Percentiles rank a stretch among this genome's conserved stretches.
Evolutionary conservation across 23 tunicate species (phyloP).

Genomic region (Styela clava): DNA sequence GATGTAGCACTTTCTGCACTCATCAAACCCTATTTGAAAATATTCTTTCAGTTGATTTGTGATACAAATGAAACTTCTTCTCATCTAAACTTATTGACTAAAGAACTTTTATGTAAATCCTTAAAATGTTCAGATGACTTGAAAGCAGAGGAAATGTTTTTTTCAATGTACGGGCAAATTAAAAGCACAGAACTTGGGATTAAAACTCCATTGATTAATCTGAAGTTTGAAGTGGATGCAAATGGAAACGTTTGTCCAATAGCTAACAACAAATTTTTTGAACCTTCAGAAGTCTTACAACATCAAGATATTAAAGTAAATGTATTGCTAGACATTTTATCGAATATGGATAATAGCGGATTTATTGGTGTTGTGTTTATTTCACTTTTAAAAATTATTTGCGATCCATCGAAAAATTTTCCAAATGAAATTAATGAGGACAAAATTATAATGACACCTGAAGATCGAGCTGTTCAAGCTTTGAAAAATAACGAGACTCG

Average conservation of each 20-base stretch:
- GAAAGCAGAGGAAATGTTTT: not conserved
- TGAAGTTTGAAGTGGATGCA: not conserved
- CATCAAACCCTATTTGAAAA: not conserved
- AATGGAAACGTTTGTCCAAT: not conserved
- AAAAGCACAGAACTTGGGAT: not conserved
- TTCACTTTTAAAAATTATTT: not conserved
- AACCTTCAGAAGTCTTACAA: constrained; percentile 11
- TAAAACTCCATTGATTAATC: not conserved
- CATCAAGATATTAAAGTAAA: constrained; percentile 9
- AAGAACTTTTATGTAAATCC: not conserved
- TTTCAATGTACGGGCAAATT: constrained; percentile 1
- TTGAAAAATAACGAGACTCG: constrained; percentile 33
- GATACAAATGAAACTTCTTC: not conserved
- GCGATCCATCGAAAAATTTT: constrained; percentile 18
- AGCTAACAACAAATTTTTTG: not conserved
- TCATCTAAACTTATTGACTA: not conserved
- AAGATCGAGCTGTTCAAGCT: constrained; percentile 34
- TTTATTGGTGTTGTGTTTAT: constrained; percentile 12
- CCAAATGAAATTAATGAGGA: not conserved
- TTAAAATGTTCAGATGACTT: not conserved
- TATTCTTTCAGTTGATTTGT: not conserved
- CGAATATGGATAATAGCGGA: not conserved
- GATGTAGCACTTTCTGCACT: not conserved
- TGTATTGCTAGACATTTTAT: constrained; percentile 5
- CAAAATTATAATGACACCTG: constrained; percentile 16